Base-by-base conservation (phyloP, 2,888 invertebrate genomes). In the Odontocolon sp. region DNA sequence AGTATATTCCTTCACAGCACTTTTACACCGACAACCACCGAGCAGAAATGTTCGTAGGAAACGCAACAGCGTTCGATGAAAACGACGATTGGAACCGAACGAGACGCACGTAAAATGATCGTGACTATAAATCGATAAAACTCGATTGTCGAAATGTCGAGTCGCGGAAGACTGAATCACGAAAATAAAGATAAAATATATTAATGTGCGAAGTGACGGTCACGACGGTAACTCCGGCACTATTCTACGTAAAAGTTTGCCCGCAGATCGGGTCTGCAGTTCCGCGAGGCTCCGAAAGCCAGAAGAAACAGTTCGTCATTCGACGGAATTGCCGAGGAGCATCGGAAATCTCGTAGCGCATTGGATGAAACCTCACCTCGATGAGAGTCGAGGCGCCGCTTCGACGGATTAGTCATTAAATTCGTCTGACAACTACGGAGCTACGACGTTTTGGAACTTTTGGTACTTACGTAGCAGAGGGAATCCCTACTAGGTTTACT, bases 191-290 rank as follows among this genome's bases (percentile, higher is more conserved):
- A n/a, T n/a, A n/a, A n/a, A n/a, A n/a, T n/a, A n/a, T n/a, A n/a
- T n/a, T n/a, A n/a, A n/a, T n/a, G n/a, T 0, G 4, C 54, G 31
- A 18, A 18, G 0, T 33, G 16, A 18, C 33, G 16, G 38, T 64
- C 50, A 64, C 64, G 47, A 64, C 64, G 64, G 38, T 33, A 33
- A 26, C 47, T 57, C 38, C 54, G 36, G 9, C 8, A 36, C 36
- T 36, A 6, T n/a, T 2, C n/a, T 16, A 33, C 64, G 50, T 5
- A 8, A 6, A 8, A 36, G 36, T n/a, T 36, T 36, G 36, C 4
- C 36, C 8, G 36, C 36, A 5, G 0, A 16, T 31, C 9, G 14
- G 54, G n/a, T n/a, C 33, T 33, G 31, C 33, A 18, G 16, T 31
- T 14, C 52, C n/a, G 31, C 28, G 52, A 4, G n/a, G 33, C 31